A percentile compares a stretch with the other conserved stretches of the same genome.
phyloP scores from a whole-genome alignment of 2,797 vertebrate species.

The Sebastes taczanowskii region DNA sequence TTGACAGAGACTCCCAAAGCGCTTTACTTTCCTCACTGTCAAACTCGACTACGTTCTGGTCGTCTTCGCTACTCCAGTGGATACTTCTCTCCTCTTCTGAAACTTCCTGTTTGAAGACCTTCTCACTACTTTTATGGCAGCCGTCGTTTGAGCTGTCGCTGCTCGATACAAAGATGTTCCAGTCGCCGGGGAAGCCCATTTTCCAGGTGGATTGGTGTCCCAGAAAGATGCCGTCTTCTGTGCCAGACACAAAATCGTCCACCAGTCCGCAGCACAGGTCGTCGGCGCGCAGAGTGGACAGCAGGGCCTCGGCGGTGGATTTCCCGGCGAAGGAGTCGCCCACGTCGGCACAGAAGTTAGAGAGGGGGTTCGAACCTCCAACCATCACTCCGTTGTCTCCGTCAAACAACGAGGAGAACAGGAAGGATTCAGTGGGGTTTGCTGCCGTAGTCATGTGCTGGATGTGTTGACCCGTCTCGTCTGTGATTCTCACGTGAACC shows the following conservation, averaged over 20 bases:
- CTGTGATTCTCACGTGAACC: slow-evolving; percentile 83
- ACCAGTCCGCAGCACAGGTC: slow-evolving; percentile 83
- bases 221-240: slow-evolving; percentile 73
- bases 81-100: slow-evolving; percentile 65
- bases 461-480: slow-evolving; percentile 81
- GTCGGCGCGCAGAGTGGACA: slow-evolving; percentile 80
- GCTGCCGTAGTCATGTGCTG: slow-evolving; percentile 76
- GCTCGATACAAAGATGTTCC: slow-evolving; percentile 78
- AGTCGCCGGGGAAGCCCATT: slow-evolving; percentile 76
- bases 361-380: slow-evolving; percentile 69
- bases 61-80: slow-evolving; percentile 73
- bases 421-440: slow-evolving; percentile 75
- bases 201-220: slow-evolving; percentile 79
- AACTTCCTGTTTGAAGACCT: slow-evolving; percentile 36
- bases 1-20: slow-evolving; percentile 79
- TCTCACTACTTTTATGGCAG: slow-evolving; percentile 22
- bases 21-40: slow-evolving; percentile 70
- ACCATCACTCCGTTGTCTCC: slow-evolving; percentile 75
- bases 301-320: slow-evolving; percentile 76
- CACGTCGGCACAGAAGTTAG: slow-evolving; percentile 72
- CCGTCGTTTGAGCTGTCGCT: slow-evolving; percentile 57
- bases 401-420: slow-evolving; percentile 83
- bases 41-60: slow-evolving; percentile 61
- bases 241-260: slow-evolving; percentile 80
- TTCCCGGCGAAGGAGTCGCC: slow-evolving; percentile 70